A percentile compares a stretch with the other conserved stretches of the same genome.
phyloP scores from a whole-genome alignment of 2,888 invertebrate genomes.

The Tiliacea aurago region DNA sequence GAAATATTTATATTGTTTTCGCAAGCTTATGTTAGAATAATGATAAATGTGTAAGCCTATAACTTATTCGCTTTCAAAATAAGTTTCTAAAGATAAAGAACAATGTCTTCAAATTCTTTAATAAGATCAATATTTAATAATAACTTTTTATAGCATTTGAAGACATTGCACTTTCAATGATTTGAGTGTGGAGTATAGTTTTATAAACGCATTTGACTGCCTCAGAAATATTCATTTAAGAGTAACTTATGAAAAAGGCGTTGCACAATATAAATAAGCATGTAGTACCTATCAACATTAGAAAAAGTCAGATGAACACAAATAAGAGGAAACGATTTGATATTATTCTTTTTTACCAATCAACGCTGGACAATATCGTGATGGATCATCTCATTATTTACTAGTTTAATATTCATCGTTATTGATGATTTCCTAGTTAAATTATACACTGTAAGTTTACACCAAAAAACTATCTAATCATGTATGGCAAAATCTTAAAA shows the following conservation, averaged over 20 bases:
- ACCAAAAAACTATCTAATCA: neutral
- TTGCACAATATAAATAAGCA: neutral
- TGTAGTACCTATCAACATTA: neutral
- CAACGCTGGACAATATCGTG: conserved; percentile 1
- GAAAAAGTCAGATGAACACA: neutral
- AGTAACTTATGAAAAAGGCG: neutral
- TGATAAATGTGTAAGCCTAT: neutral
- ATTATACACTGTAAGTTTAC: neutral
- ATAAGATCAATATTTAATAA: too few species aligned
- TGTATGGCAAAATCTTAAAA: neutral
- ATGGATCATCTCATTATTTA: conserved; percentile 13
- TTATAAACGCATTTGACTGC: neutral
- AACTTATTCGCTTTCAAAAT: neutral
- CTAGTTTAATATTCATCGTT: conserved; percentile 21
- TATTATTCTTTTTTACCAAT: conserved; percentile 6
- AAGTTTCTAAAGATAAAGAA: neutral
- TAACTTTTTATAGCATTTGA: neutral
- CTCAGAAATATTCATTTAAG: neutral
- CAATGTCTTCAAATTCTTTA: too few species aligned
- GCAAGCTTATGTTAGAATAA: neutral
- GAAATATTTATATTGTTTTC: neutral
- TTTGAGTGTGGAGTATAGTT: neutral
- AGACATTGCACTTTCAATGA: neutral
- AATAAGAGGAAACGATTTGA: conserved; percentile 17
- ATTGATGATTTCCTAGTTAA: conserved; percentile 6